Evolutionary conservation across 2,113 vertebrate species (phyloP), one percentile per base, ranked within the genome.

Genomic region (Pseudolaguvia tuberculata): DNA sequence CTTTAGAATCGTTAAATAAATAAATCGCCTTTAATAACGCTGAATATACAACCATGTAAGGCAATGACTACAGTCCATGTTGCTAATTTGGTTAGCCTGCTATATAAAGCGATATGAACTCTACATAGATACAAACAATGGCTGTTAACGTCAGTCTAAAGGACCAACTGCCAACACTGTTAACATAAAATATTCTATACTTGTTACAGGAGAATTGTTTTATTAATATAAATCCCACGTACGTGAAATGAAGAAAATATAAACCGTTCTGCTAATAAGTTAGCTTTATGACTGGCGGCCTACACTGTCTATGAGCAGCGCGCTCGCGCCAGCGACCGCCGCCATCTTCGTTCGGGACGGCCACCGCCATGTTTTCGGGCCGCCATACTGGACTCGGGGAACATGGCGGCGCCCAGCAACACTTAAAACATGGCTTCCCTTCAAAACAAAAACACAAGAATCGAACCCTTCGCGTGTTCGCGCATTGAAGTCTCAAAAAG

Each of bases 341-440:
- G 93, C 94, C 93, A 94, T 94, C 90, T 94, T 87, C 86, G 80
- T 79, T 79, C 79, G 84, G 78, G 88, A 84, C 87, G 81, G 76
- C 85, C 73, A 86, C 84, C 90, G 91, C 91, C 91, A 92, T 92
- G 81, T 97, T 93, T 96, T 93, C 93, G 93, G 93, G 93, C 96
- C 93, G 95, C 95, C 95, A 96, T 98, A 94, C 94, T 92, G 90
- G 92, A 93, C 92, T 93, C 89, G 91, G 94, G 93, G 95, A 98
- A 97, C 92, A 98, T 98, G 96, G 95, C 96, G 96, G 96, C 96
- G 96, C 96, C 96, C 96, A 96, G 92, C 90, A 88, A 93, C 93
- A 93, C 92, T 89, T 91, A 91, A 92, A 96, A 96, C 94, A 96
- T 97, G 96, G 96, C 95, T 89, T 96, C 95, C 95, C 90, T 94